phyloP scores from a whole-genome alignment of 2,888 invertebrate species.

The Clunio marinus region DNA sequence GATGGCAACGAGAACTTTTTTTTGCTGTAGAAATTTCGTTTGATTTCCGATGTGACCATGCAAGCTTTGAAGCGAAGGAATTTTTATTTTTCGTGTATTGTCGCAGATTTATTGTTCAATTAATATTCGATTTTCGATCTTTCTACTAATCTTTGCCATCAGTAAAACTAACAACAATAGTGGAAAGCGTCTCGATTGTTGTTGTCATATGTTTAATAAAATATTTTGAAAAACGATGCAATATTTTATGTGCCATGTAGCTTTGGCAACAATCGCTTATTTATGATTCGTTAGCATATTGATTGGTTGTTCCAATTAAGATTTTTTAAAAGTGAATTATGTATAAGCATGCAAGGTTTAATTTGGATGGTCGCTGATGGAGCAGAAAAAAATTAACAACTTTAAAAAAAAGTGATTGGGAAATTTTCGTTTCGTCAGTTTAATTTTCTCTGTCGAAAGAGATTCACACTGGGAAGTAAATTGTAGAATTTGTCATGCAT shows the following conservation, averaged over 20 bases:
- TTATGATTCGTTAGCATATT: conserved; percentile 35
- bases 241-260: neutral
- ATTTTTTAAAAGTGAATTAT: neutral
- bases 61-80: neutral
- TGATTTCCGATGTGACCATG: neutral
- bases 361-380: neutral
- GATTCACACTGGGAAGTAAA: too few species aligned
- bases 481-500: neutral
- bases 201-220: neutral
- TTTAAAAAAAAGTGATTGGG: too few species aligned
- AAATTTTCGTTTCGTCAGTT: too few species aligned
- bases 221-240: neutral
- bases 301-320: conserved; percentile 20
- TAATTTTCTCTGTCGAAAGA: neutral
- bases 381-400: neutral
- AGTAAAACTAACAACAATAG: neutral
- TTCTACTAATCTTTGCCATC: neutral
- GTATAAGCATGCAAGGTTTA: neutral
- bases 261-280: neutral
- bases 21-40: conserved; percentile 4
- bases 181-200: neutral
- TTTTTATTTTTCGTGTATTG: neutral
- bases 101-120: neutral
- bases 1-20: neutral
- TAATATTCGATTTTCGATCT: conserved; percentile 21